phyloP scores from a whole-genome alignment of 2,888 invertebrate species.

The Hirtodrosophila cameraria region DNA sequence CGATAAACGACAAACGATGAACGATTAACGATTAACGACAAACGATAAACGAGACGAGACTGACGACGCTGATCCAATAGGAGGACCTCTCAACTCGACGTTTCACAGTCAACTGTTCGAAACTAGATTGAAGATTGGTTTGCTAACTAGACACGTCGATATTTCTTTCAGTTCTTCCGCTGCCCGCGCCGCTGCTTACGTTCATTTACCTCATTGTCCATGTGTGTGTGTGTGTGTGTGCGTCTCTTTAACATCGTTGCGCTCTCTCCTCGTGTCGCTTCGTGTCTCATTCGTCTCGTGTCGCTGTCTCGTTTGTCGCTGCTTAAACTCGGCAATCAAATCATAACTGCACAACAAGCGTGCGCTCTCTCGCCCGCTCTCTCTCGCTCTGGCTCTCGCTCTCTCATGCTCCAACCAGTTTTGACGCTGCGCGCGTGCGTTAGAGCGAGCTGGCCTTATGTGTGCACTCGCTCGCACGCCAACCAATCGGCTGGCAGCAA shows the following conservation, averaged over 20 bases:
- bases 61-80: slow-evolving; percentile 76
- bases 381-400: slow-evolving; percentile 17
- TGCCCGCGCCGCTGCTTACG: slow-evolving; percentile 53
- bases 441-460: slow-evolving; percentile 24
- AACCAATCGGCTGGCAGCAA: slow-evolving; percentile 70
- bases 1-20: slow-evolving; percentile 26
- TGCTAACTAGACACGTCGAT: slow-evolving; percentile 84
- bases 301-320: slow-evolving; percentile 81
- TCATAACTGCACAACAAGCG: slow-evolving; percentile 71
- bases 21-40: slow-evolving; percentile 14
- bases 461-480: slow-evolving; percentile 35
- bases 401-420: slow-evolving; percentile 48
- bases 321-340: slow-evolving; percentile 81
- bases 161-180: slow-evolving; percentile 82
- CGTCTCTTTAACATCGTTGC: slow-evolving; percentile 67
- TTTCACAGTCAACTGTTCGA: slow-evolving; percentile 84
- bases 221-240: slow-evolving; percentile 7
- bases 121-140: slow-evolving; percentile 84
- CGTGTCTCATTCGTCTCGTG: slow-evolving; percentile 12
- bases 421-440: slow-evolving; percentile 7
- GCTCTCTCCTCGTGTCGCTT: slow-evolving; percentile 40
- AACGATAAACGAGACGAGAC: slow-evolving; percentile 34
- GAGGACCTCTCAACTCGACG: slow-evolving; percentile 83
- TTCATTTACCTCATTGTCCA: no score
- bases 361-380: slow-evolving; percentile 33